phyloP scores from a whole-genome alignment of 1,140 invertebrate genomes.

The Sitophilus oryzae region DNA sequence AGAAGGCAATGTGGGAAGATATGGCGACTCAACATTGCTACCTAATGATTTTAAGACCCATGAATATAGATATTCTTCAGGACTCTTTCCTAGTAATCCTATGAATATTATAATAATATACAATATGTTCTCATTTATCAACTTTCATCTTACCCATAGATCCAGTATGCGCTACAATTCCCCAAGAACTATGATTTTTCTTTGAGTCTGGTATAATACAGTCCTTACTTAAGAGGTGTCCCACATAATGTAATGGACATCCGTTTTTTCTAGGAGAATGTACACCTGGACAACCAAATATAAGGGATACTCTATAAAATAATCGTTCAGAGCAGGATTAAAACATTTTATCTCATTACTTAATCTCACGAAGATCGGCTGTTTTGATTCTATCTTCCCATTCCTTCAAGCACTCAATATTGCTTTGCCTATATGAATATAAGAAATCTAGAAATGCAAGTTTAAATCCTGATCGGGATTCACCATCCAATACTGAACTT shows the following conservation, averaged over 20 bases:
- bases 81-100: not conserved
- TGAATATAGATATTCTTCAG: not conserved
- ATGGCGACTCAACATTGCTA: not conserved
- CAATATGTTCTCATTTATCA: too few species aligned
- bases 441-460: conserved; percentile 74
- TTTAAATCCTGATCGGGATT: conserved; percentile 82
- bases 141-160: too few species aligned
- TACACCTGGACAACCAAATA: too few species aligned
- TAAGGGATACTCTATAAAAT: too few species aligned
- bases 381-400: conserved; percentile 68
- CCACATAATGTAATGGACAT: too few species aligned
- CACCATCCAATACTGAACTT: conserved; percentile 56
- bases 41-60: not conserved
- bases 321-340: too few species aligned
- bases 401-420: conserved; percentile 53
- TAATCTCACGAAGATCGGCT: conserved; percentile 74
- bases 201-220: too few species aligned
- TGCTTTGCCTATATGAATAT: conserved; percentile 57
- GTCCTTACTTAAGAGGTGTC: too few species aligned
- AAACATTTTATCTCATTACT: too few species aligned
- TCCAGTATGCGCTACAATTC: too few species aligned
- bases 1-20: not conserved
- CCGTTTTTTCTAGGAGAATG: too few species aligned
- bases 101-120: not conserved
- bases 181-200: too few species aligned